Conservation (phyloP, 2,888 invertebrate species). For the Bembecia ichneumoniformis region DNA sequence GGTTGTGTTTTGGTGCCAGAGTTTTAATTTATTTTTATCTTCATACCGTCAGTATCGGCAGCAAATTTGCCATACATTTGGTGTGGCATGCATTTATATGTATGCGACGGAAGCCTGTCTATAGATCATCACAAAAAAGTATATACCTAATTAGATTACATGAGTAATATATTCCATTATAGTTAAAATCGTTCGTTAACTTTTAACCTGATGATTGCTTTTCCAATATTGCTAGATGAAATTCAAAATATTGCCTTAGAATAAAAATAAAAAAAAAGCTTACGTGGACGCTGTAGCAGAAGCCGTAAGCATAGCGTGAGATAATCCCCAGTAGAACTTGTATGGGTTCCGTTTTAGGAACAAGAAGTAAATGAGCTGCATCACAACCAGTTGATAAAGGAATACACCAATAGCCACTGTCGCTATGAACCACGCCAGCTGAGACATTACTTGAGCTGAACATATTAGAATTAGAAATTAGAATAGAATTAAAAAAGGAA, state of each 20-base stretch:
- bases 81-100: no score
- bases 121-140: no score
- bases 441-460: constrained; percentile 75
- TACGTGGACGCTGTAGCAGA: constrained; percentile 94
- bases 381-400: constrained; percentile 86
- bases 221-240: no score
- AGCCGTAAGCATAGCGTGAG: constrained; percentile 88
- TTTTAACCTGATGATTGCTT: no score
- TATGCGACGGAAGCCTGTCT: no score
- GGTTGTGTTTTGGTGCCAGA: no score
- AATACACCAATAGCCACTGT: constrained; percentile 87
- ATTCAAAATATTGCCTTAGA: no score
- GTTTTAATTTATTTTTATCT: constrained; percentile 6
- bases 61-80: no score
- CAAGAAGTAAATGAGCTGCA: constrained; percentile 87
- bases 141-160: no score
- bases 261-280: constrained; percentile 38
- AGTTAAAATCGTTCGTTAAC: no score
- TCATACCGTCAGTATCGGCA: no score
- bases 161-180: no score
- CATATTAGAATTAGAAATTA: constrained; percentile 6
- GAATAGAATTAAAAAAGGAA: neutral
- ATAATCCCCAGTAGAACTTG: constrained; percentile 86
- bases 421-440: constrained; percentile 82
- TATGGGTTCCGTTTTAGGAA: constrained; percentile 87